Evolutionary conservation across 2,888 invertebrate species (phyloP).

Genomic region (Dione juno): DNA sequence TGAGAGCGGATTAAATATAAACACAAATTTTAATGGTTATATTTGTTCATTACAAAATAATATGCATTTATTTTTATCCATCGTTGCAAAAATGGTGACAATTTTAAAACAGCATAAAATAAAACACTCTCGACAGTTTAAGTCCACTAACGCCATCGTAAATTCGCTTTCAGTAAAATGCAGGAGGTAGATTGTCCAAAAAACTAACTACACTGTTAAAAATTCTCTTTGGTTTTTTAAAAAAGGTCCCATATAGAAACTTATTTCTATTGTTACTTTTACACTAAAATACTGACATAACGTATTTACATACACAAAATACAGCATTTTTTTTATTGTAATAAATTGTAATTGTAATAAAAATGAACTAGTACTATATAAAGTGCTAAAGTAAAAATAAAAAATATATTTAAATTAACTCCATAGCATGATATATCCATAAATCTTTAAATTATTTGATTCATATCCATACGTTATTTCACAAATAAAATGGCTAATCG

Average conservation of each 20-base stretch:
- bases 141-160: constrained; percentile 43
- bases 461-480: background rate
- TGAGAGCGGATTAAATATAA: too few relatives aligned
- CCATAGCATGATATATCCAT: background rate
- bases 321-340: too few relatives aligned
- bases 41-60: too few relatives aligned
- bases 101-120: constrained; percentile 34
- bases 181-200: constrained; percentile 38
- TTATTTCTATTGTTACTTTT: background rate
- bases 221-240: background rate
- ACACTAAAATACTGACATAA: too few relatives aligned
- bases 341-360: too few relatives aligned
- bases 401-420: too few relatives aligned
- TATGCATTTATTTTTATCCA: too few relatives aligned
- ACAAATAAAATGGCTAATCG: background rate
- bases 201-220: constrained; percentile 29
- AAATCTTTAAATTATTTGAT: background rate
- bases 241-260: background rate
- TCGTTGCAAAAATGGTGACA: too few relatives aligned
- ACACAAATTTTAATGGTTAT: too few relatives aligned
- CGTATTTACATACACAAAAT: too few relatives aligned
- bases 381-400: background rate
- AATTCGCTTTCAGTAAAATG: constrained; percentile 34
- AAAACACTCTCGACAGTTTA: constrained; percentile 41
- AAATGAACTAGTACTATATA: background rate